These are phyloP conservation scores for Lottia gigantea DNA, from an alignment of 2,888 invertebrate genomes.

Conservation along the genomic window DNA sequence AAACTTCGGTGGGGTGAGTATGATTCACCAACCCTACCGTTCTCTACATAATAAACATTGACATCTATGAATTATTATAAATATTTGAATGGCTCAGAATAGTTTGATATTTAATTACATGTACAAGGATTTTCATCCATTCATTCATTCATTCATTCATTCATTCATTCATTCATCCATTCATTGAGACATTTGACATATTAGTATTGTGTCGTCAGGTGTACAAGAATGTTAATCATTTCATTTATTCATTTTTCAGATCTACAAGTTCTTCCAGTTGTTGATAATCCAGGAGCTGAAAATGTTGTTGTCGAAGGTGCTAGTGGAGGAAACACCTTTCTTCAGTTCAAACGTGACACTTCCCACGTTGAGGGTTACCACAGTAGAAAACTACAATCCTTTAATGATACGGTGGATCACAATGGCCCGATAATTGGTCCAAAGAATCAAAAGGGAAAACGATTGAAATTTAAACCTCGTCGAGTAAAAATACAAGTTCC, in stretches of 20 bases:
- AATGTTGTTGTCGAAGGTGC: constrained; percentile 24
- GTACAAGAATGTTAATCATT: too few relatives aligned
- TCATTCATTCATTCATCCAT: too few relatives aligned
- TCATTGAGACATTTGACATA: too few relatives aligned
- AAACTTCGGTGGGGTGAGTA: too few relatives aligned
- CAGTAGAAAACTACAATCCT: constrained; percentile 17
- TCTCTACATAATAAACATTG: too few relatives aligned
- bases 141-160: too few relatives aligned
- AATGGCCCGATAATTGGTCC: background rate
- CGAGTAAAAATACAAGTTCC: background rate
- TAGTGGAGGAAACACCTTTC: constrained; percentile 16
- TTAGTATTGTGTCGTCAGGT: too few relatives aligned
- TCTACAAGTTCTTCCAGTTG: constrained; percentile 31
- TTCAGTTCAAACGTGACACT: constrained; percentile 11
- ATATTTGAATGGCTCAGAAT: too few relatives aligned
- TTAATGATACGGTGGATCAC: constrained; percentile 11
- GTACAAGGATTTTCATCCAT: too few relatives aligned
- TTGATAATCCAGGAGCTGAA: constrained; percentile 24
- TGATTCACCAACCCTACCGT: too few relatives aligned
- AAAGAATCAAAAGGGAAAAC: background rate
- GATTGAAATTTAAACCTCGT: background rate
- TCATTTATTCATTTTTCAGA: constrained; percentile 13
- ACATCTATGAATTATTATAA: too few relatives aligned
- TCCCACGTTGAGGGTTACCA: background rate
- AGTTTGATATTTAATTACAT: too few relatives aligned